Evolutionary conservation across 2,797 vertebrate species (phyloP).

Genomic region (Rhabdophis nuchalis): DNA sequence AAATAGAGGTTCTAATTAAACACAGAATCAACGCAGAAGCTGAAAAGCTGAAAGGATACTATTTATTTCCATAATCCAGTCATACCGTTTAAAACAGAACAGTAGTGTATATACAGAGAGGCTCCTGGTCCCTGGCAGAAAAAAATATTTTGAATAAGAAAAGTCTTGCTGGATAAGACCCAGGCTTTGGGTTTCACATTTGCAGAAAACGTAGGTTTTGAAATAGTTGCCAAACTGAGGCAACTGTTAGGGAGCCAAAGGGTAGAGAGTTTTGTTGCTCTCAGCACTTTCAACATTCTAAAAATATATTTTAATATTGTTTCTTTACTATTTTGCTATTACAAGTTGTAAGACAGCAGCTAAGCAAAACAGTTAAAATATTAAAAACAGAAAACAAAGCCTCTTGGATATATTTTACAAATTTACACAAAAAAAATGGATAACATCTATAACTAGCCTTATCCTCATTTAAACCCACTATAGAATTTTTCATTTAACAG

Average conservation of each 20-base stretch:
- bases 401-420: neutral
- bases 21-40: neutral
- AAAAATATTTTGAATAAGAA: neutral
- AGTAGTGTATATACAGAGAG: neutral
- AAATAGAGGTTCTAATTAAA: slow-evolving; percentile 7
- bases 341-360: neutral
- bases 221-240: neutral
- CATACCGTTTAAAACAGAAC: neutral
- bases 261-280: neutral
- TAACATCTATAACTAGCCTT: neutral
- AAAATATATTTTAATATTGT: neutral
- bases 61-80: slow-evolving; percentile 1
- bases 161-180: neutral
- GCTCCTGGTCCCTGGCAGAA: neutral
- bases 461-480: neutral
- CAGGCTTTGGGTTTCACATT: neutral
- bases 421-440: neutral
- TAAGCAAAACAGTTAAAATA: neutral
- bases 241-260: neutral
- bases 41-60: neutral
- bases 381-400: neutral
- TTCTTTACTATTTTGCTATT: neutral
- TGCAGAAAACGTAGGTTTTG: neutral
- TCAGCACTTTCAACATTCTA: neutral
- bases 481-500: neutral